phyloP scores from a whole-genome alignment of 2,113 vertebrate genomes.

The Bothrops jararaca region DNA sequence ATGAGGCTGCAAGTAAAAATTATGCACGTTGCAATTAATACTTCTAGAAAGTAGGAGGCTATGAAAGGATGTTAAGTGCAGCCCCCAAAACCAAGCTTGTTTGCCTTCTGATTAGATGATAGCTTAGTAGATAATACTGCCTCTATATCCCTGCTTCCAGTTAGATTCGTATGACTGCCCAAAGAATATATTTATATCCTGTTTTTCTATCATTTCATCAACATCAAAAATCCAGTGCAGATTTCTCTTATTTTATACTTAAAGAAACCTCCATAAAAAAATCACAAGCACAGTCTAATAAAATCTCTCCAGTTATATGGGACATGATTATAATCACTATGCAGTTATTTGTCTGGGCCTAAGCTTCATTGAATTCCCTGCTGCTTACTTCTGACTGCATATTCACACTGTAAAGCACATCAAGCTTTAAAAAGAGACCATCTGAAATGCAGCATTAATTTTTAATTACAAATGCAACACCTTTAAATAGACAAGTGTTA shows the following conservation, averaged over 20 bases:
- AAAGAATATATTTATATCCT: background rate
- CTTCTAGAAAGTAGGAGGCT: background rate
- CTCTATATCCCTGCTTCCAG: background rate
- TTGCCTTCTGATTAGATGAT: background rate
- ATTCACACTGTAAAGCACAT: background rate
- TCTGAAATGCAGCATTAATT: background rate
- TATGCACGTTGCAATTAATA: background rate
- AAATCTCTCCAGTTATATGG: background rate
- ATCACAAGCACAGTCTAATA: background rate
- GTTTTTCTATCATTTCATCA: background rate
- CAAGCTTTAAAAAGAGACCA: background rate
- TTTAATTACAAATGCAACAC: background rate
- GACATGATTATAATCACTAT: background rate
- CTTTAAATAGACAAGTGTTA: background rate
- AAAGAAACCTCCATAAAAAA: background rate
- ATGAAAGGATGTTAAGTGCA: background rate
- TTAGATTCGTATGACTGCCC: background rate
- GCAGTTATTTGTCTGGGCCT: background rate
- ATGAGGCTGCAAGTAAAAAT: background rate
- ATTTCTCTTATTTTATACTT: background rate
- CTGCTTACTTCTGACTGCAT: background rate
- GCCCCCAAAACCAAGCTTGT: background rate
- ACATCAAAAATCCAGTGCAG: background rate
- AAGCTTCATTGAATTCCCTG: background rate
- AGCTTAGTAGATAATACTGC: background rate